Evolutionary conservation across 64 coral and sea anemone genomes (phyloP), one percentile per base, ranked within the genome.

Genomic region (Stichodactyla helianthus): DNA sequence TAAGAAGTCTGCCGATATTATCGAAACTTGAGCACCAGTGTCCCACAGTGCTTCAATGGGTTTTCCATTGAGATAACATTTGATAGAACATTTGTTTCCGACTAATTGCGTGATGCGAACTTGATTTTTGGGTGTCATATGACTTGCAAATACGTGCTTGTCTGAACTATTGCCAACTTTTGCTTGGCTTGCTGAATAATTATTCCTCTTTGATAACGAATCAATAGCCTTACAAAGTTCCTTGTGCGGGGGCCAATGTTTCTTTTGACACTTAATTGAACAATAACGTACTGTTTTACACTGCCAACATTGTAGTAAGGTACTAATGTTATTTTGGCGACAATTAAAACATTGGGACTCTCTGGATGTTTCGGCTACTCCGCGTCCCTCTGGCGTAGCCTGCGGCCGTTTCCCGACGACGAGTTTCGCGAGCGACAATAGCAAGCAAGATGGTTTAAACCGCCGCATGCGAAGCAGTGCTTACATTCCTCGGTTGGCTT

Each of bases 1-100:
- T 92, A 89, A 26, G 54, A 57, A 52, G 55, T 85, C 77, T 82
- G 85, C 80, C 22, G 85, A 87, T 77, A 92, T 56, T 85, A 93
- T 90, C 0, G 91, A 95, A 25, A 93, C 91, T 71, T 92, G 87
- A 26, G 87, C 89, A 51, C 93, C 94, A 17, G 94, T 89, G 62
- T 95, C 93, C 86, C 82, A 79, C 51, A 91, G 83, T 55, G 88
- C 84, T 82, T 82, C 77, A 79, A 62, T 16, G 13, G 87, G 90
- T 55, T 95, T 87, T 12, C 84, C 84, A 62, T 93, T 68, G 17
- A 86, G 53, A n/a, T 80, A 83, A 86, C 87, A 89, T 53, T 86
- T 13, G 53, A 93, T 78, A 16, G 87, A 65, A 77, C 88, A 83
- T 77, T 89, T 89, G 25, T 55, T 81, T 87, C 87, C 90, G 50